phyloP scores from a whole-genome alignment of 1,140 invertebrate genomes.

The Pseudobourletiella spinata region DNA sequence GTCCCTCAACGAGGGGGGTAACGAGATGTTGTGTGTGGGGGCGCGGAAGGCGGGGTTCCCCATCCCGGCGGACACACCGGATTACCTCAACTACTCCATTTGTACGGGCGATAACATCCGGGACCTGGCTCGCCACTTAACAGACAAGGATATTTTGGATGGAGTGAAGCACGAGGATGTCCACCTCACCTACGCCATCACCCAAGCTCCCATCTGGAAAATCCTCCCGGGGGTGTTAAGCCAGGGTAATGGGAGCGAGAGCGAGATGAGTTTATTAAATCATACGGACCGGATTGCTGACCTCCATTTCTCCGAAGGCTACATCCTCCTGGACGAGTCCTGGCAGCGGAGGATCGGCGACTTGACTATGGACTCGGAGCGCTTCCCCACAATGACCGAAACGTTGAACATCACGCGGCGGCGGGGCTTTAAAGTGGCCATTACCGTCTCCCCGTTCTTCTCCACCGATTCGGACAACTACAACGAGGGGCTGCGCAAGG shows the following conservation, averaged over 20 bases:
- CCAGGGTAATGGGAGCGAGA: conserved; percentile 49
- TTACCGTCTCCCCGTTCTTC: conserved; percentile 76
- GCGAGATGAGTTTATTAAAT: conserved; percentile 61
- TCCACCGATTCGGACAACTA: conserved; percentile 74
- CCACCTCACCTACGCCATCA: conserved; percentile 58
- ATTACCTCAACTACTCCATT: conserved; percentile 72
- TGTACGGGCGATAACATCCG: conserved; percentile 60
- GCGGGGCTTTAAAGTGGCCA: conserved; percentile 71
- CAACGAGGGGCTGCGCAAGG: conserved; percentile 48
- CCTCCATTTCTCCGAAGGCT: conserved; percentile 56
- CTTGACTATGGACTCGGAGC: conserved; percentile 56
- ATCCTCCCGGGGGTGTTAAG: conserved; percentile 53
- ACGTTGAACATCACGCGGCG: conserved; percentile 71
- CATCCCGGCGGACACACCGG: conserved; percentile 58
- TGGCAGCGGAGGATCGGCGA: conserved; percentile 76
- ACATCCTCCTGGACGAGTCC: conserved; percentile 70
- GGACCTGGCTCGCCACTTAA: conserved; percentile 13
- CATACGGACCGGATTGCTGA: conserved; percentile 71
- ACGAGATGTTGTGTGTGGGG: conserved; percentile 56
- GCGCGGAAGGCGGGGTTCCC: conserved; percentile 67
- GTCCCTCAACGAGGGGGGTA: conserved; percentile 54
- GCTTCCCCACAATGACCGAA: conserved; percentile 65
- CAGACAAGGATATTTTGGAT: conserved; percentile 57
- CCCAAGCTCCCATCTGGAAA: conserved; percentile 75
- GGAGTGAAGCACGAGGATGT: conserved; percentile 65